Evolutionary conservation across 1,140 invertebrate species (phyloP).

Genomic region (Colletes gigas): DNA sequence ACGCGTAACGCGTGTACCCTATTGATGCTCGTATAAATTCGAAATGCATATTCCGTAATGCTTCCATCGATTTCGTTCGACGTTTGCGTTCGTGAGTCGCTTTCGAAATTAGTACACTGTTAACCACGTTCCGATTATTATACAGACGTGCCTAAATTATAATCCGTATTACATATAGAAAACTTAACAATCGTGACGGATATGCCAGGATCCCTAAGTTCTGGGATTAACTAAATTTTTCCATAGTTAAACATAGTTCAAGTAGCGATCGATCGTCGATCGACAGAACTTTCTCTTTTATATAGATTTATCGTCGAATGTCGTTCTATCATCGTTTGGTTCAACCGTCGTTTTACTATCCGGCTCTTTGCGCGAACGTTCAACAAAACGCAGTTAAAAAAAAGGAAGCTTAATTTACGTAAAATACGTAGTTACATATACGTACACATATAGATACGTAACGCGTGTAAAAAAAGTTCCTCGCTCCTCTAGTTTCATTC

Average conservation of each 20-base stretch:
- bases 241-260: background rate
- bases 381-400: constrained; percentile 32
- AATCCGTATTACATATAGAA: constrained; percentile 26
- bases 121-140: constrained; percentile 38
- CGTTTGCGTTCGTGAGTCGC: background rate
- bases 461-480: constrained; percentile 24
- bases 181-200: constrained; percentile 60
- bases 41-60: constrained; percentile 5
- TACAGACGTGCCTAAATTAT: constrained; percentile 16
- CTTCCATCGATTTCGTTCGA: constrained; percentile 5
- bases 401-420: constrained; percentile 42
- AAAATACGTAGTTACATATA: constrained; percentile 36
- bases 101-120: constrained; percentile 56
- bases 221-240: constrained; percentile 25
- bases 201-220: constrained; percentile 22
- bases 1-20: background rate
- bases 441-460: constrained; percentile 10
- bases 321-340: constrained; percentile 19
- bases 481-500: background rate
- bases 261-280: constrained; percentile 8
- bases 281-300: constrained; percentile 27
- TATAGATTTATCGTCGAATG: background rate
- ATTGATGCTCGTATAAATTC: constrained; percentile 17
- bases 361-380: constrained; percentile 7
- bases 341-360: background rate